Evolutionary conservation across 2,888 invertebrate genomes (phyloP), one percentile per base, ranked within the genome.

Genomic region (Pimpla rufipes): DNA sequence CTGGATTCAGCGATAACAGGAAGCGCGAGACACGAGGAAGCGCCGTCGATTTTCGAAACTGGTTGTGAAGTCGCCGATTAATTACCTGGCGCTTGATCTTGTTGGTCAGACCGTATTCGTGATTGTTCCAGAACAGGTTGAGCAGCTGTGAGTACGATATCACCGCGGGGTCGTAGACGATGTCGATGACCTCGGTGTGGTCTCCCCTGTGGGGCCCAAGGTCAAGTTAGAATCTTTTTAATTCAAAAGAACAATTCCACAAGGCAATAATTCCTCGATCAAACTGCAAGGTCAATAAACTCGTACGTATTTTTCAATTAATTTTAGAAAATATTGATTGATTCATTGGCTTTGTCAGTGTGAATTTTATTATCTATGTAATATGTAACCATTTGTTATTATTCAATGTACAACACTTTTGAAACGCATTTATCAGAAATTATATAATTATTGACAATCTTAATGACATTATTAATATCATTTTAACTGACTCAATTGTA

Each of bases 181-280:
- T 95, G 93, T 98, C 97, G 79, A 98, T 96, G 21, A 98, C 97
- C 94, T 99, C 99, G 16, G 98, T 98, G 93, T 99, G 98, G 93
- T 98, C 98, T 13, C 97, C 98, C 88, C 98, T 98, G 94, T 55
- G 11, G 42, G 18, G 2, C 42, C 35, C 45, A 66, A 59, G 52
- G 18, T 66, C 21, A n/a, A 23, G 37, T 68, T 29, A 59, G 16
- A 59, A 47, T 42, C 29, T 37, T n/a, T 29, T 5, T n/a, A n/a
- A n/a, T n/a, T n/a, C n/a, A n/a, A n/a, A n/a, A n/a, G n/a, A n/a
- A n/a, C n/a, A n/a, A n/a, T n/a, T n/a, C n/a, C n/a, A n/a, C n/a
- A n/a, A n/a, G 16, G 16, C n/a, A 16, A 47, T 6, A 47, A 16
- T 47, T 47, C 1, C 3, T 47, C 16, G n/a, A 16, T 47, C 5